Evolutionary conservation across 2,113 vertebrate species (phyloP).

Genomic region (Passerina amoena): DNA sequence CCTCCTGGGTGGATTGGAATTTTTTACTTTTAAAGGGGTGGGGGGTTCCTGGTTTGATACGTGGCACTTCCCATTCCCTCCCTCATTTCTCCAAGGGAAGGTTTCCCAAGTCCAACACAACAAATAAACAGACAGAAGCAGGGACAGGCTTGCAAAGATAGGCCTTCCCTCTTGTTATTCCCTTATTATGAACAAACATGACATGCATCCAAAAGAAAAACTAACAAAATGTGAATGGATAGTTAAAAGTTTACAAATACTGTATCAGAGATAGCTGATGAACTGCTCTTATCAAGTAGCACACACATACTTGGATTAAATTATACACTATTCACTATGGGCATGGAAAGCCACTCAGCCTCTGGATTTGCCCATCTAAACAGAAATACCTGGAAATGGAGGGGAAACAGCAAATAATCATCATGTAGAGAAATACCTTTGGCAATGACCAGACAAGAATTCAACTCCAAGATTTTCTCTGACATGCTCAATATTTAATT

Average conservation of each 20-base stretch:
- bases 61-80: background rate
- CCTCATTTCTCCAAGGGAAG: background rate
- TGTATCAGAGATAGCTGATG: background rate
- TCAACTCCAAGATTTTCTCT: background rate
- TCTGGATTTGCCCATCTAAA: background rate
- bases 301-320: background rate
- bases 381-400: background rate
- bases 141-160: background rate
- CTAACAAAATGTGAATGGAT: background rate
- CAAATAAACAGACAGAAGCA: background rate
- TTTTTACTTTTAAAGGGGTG: background rate
- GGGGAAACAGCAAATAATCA: background rate
- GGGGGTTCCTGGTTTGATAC: background rate
- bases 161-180: background rate
- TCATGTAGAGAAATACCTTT: background rate
- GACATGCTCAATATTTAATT: background rate
- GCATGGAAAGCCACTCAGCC: background rate
- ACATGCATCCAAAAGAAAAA: background rate
- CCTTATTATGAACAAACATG: background rate
- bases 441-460: background rate
- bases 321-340: background rate
- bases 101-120: background rate
- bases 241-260: background rate
- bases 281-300: background rate
- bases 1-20: no score